A percentile compares a stretch with the other conserved stretches of the same genome.
phyloP scores from a whole-genome alignment of 2,888 invertebrate species.

The Therioaphis trifolii region DNA sequence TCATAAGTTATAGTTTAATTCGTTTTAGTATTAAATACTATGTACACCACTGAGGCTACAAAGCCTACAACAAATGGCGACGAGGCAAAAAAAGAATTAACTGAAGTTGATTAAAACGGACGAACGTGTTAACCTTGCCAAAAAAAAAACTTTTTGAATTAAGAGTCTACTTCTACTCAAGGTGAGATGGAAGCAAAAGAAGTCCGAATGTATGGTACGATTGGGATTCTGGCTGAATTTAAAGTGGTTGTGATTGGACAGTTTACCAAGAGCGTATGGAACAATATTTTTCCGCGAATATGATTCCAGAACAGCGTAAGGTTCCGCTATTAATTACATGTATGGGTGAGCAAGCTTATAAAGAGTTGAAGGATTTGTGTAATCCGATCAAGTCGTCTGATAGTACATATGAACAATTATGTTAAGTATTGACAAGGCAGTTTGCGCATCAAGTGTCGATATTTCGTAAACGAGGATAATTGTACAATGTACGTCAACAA shows the following conservation, averaged over 20 bases:
- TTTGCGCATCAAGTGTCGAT: neutral
- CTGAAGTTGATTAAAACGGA: too few relatives aligned
- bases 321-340: slow-evolving; percentile 27
- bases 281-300: slow-evolving; percentile 23
- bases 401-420: neutral
- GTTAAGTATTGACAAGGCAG: neutral
- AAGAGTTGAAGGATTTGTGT: slow-evolving; percentile 22
- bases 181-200: neutral
- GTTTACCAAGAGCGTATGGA: slow-evolving; percentile 33
- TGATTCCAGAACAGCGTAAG: slow-evolving; percentile 5
- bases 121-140: too few relatives aligned
- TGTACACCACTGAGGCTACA: too few relatives aligned
- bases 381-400: neutral
- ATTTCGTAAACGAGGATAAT: neutral
- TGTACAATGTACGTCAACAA: neutral
- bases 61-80: too few relatives aligned
- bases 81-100: too few relatives aligned
- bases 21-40: too few relatives aligned
- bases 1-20: too few relatives aligned
- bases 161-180: too few relatives aligned
- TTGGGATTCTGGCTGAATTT: slow-evolving; percentile 3
- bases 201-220: slow-evolving; percentile 3
- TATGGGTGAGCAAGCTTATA: neutral
- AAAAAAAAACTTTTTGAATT: too few relatives aligned
- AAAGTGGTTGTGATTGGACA: neutral